phyloP scores from a whole-genome alignment of 2,888 invertebrate genomes.

The Phaedon cochleariae region DNA sequence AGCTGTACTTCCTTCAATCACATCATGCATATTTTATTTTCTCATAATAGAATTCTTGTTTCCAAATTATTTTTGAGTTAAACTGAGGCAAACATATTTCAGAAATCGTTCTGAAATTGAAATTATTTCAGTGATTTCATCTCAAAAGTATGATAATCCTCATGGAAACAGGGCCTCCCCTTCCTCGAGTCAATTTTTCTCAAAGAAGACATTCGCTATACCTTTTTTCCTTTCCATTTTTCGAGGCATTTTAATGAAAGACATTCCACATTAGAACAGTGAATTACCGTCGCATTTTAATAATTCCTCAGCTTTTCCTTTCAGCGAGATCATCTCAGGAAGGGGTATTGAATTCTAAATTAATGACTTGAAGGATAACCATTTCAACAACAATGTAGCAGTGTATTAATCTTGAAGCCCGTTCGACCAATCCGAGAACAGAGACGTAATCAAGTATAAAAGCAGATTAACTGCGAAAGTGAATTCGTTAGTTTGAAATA shows the following conservation, averaged over 20 bases:
- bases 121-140: no score
- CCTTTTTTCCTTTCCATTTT: conserved; percentile 27
- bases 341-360: conserved; percentile 37
- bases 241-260: conserved; percentile 37
- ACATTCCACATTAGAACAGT: conserved; percentile 34
- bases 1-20: no score
- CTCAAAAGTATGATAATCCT: no score
- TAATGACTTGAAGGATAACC: conserved; percentile 45
- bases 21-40: no score
- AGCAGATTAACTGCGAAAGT: conserved; percentile 6
- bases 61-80: no score
- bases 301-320: conserved; percentile 33
- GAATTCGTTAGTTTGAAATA: conserved; percentile 21
- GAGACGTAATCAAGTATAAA: conserved; percentile 24
- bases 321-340: conserved; percentile 1
- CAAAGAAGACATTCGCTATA: conserved; percentile 22
- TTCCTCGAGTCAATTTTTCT: no score
- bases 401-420: conserved; percentile 37
- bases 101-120: no score
- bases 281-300: conserved; percentile 34
- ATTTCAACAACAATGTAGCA: conserved; percentile 42
- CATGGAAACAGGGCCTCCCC: no score
- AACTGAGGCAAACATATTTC: no score
- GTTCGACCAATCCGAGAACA: conserved; percentile 33
- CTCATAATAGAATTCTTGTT: no score